A percentile compares a stretch with the other conserved stretches of the same genome.
Conservation (phyloP, 2,113 vertebrate genomes). For the Falco punctatus region DNA sequence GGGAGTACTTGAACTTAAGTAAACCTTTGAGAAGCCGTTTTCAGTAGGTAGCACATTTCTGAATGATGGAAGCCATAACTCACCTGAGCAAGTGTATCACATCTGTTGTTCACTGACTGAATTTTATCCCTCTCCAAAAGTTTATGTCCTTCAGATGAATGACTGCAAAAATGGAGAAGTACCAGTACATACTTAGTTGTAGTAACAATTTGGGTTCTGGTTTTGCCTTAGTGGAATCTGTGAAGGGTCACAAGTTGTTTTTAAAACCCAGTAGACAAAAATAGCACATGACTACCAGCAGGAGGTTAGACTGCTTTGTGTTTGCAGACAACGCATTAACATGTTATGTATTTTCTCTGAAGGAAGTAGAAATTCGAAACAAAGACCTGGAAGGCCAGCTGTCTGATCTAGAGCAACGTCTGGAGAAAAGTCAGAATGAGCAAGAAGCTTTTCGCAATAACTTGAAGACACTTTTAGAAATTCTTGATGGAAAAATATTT, state of each 20-base stretch:
- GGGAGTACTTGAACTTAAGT: background rate
- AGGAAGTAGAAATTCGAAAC: conserved; percentile 93
- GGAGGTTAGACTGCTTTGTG: background rate
- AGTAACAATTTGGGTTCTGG: background rate
- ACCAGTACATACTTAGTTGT: fast-evolving
- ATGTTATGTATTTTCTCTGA: conserved; percentile 68
- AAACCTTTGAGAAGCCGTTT: background rate
- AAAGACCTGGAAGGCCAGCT: conserved; percentile 95
- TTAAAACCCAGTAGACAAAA: background rate
- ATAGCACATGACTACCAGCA: background rate
- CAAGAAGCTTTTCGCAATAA: conserved; percentile 97
- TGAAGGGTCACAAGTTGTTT: background rate
- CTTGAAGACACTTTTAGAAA: conserved; percentile 97
- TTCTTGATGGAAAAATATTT: conserved; percentile 98
- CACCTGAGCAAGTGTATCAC: background rate
- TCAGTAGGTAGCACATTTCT: background rate
- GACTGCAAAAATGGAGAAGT: background rate
- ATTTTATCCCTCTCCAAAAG: background rate
- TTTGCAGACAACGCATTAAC: conserved; percentile 25
- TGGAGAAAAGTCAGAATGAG: conserved; percentile 96
- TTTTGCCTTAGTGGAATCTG: background rate
- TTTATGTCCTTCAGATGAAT: background rate
- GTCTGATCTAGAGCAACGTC: conserved; percentile 90
- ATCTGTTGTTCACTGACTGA: background rate
- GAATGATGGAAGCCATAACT: background rate